Percentiles rank a stretch among this genome's conserved stretches.
phyloP scores from a whole-genome alignment of 2,797 vertebrate genomes.

The Nothura maculosa region DNA sequence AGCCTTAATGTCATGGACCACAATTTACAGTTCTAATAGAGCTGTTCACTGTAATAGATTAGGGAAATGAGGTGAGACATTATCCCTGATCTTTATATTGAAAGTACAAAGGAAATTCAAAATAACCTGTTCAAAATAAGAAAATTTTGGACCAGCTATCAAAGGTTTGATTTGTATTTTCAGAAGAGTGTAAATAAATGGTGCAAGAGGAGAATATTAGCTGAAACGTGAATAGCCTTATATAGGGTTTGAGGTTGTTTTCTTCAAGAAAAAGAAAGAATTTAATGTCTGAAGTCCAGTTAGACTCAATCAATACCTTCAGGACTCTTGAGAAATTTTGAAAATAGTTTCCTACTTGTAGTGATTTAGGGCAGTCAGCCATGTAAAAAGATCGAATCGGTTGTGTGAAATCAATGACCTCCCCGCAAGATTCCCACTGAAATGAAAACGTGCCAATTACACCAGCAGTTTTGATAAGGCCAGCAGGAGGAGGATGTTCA shows the following conservation, averaged over 20 bases:
- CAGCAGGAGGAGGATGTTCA: slow-evolving; percentile 52
- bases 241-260: not conserved
- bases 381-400: slow-evolving; percentile 64
- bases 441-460: slow-evolving; percentile 70
- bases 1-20: not conserved
- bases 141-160: not conserved
- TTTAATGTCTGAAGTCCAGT: slow-evolving; percentile 65
- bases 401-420: slow-evolving; percentile 65
- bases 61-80: slow-evolving; percentile 47
- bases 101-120: no score
- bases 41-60: slow-evolving; percentile 9
- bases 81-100: not conserved
- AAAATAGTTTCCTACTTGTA: slow-evolving; percentile 73
- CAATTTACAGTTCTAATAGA: slow-evolving; percentile 11
- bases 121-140: not conserved
- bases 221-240: not conserved
- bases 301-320: slow-evolving; percentile 62
- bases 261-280: slow-evolving; percentile 45
- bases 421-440: slow-evolving; percentile 28
- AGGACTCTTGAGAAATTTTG: slow-evolving; percentile 73
- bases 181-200: not conserved
- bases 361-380: slow-evolving; percentile 74
- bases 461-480: slow-evolving; percentile 58
- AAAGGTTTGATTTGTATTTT: not conserved
- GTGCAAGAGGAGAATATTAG: not conserved